phyloP scores from a whole-genome alignment of 2,797 vertebrate genomes.

The Cygnus olor region DNA sequence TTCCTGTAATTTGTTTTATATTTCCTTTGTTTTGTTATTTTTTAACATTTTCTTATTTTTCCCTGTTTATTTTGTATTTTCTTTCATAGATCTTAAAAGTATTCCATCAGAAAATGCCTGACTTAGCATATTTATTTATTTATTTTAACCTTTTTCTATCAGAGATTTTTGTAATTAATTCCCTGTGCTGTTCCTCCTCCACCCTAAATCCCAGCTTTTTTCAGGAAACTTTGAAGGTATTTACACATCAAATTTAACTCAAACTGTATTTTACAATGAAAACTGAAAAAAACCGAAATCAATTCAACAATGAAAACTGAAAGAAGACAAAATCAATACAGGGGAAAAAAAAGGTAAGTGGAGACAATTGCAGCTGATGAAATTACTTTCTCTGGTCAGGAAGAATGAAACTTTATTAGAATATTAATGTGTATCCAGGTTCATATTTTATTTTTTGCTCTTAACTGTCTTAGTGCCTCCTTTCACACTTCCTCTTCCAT shows the following conservation, averaged over 20 bases:
- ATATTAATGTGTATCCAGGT: neutral
- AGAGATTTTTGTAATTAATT: neutral
- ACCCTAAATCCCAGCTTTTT: neutral
- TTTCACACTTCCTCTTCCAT: neutral
- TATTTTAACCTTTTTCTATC: neutral
- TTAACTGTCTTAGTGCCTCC: neutral
- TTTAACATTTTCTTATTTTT: neutral
- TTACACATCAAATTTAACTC: neutral
- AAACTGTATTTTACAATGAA: neutral
- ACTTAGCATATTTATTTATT: neutral
- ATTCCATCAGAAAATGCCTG: neutral
- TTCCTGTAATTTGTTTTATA: neutral
- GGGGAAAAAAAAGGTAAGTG: neutral
- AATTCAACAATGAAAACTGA: neutral
- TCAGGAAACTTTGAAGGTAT: neutral
- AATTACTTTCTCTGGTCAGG: neutral
- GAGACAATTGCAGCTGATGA: neutral
- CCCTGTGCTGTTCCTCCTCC: neutral
- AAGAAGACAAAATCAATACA: neutral
- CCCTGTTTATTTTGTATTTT: neutral
- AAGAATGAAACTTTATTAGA: neutral
- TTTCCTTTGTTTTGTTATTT: neutral
- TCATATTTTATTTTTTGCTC: neutral
- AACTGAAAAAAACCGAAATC: neutral
- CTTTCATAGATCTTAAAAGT: neutral